phyloP scores from a whole-genome alignment of 2,797 vertebrate species.

The Falco rusticolus region DNA sequence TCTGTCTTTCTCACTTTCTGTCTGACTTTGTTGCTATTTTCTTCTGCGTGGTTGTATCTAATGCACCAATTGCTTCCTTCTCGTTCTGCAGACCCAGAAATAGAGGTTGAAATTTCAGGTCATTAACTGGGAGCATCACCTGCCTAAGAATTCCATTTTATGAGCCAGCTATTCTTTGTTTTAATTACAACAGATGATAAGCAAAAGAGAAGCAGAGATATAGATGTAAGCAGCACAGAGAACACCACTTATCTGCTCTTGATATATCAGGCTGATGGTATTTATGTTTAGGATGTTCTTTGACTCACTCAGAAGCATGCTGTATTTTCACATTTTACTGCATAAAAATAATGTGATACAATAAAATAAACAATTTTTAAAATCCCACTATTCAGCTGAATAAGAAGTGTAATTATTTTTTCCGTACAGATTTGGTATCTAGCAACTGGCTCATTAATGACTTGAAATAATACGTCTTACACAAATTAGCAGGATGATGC shows the following conservation, averaged over 20 bases:
- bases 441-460: not conserved
- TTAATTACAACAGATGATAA: not conserved
- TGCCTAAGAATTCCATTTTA: not conserved
- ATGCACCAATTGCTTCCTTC: not conserved
- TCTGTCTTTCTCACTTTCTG: not conserved
- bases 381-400: slow-evolving; percentile 25
- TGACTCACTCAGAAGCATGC: slow-evolving; percentile 31
- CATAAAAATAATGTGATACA: not conserved
- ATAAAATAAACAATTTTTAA: not conserved
- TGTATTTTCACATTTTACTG: not conserved
- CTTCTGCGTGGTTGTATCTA: not conserved
- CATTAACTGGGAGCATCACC: not conserved
- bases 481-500: not conserved
- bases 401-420: slow-evolving; percentile 2
- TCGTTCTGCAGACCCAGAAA: not conserved
- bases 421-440: slow-evolving; percentile 2
- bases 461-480: not conserved
- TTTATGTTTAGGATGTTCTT: slow-evolving; percentile 45
- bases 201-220: not conserved
- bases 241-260: slow-evolving; percentile 10
- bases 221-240: not conserved
- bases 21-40: not conserved
- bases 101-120: not conserved
- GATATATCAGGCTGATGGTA: slow-evolving; percentile 11
- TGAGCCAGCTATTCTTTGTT: not conserved